phyloP scores from a whole-genome alignment of 2,888 invertebrate species.

The Zonitis immaculata region DNA sequence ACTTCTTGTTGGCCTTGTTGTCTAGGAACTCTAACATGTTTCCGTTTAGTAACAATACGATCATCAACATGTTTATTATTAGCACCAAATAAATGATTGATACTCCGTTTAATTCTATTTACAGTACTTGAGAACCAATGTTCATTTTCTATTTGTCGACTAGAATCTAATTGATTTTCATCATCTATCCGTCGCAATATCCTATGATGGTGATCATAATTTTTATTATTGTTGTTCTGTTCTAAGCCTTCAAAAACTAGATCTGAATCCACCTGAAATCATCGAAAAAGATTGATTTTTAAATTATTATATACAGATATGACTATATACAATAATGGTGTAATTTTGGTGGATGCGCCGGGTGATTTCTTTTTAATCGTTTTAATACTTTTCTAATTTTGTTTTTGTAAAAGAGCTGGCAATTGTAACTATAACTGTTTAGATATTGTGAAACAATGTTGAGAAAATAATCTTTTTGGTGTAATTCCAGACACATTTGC shows the following conservation, averaged over 20 bases:
- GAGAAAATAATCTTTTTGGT: slow-evolving; percentile 16
- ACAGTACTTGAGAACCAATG: slow-evolving; percentile 44
- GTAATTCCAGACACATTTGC: slow-evolving; percentile 25
- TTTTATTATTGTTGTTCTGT: slow-evolving; percentile 34
- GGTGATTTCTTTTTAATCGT: not conserved
- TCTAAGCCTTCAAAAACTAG: slow-evolving; percentile 46
- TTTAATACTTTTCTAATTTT: not conserved
- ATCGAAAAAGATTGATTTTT: no score
- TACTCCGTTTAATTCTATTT: slow-evolving; percentile 46
- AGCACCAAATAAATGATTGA: slow-evolving; percentile 29
- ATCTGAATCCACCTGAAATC: slow-evolving; percentile 47
- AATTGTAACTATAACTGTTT: not conserved
- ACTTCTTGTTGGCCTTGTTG: slow-evolving; percentile 19
- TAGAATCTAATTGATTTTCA: slow-evolving; percentile 32
- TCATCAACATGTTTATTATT: slow-evolving; percentile 20
- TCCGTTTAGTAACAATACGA: slow-evolving; percentile 6
- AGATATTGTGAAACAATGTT: not conserved
- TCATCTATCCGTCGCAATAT: slow-evolving; percentile 29
- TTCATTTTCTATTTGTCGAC: slow-evolving; percentile 35
- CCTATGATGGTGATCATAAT: slow-evolving; percentile 32
- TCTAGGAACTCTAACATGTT: slow-evolving; percentile 10
- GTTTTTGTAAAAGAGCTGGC: no score
- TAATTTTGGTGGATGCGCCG: not conserved
- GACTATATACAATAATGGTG: no score
- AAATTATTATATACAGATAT: no score